Base-by-base conservation (phyloP, 2,113 vertebrate genomes). In the Lucifuga dentata region DNA sequence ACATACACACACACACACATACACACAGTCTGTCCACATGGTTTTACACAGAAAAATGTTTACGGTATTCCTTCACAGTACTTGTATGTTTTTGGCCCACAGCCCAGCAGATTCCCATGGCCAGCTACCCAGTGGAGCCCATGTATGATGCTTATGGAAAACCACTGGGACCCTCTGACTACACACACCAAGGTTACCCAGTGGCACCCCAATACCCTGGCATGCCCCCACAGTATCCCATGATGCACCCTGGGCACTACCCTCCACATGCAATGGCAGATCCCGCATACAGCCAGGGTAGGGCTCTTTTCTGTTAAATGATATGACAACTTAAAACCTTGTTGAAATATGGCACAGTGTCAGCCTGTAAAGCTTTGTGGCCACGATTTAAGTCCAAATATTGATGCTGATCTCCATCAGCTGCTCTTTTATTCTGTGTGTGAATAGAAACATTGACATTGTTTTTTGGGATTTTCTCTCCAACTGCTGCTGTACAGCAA, bases 81-180 rank as follows among this genome's bases (percentile, higher is more conserved):
- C 38, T 1, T 50, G 0, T 66, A 0, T 44, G 5, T 72, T 15
- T 53, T 44, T 55, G 3, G 43, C 48, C 73, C 52, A 38, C 84
- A 96, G 95, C 82, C 75, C 95, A 95, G 78, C 94, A 95, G 61
- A 95, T 96, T 68, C 94, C 94, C 0, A 93, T 96, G 94, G 91
- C 93, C 62, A 93, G 91, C 79, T 92, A 95, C 66, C 94, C 94
- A 3, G 81, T 93, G 26, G 94, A 95, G 84, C 94, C 92, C 2
- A 82, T 92, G 75, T 95, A 92, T 24, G 93, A 93, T 4, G 90
- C 88, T 5, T 93, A 93, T 20, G 93, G 92, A 1, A 94, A 94
- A 81, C 92, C 93, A 3, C 73, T 92, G 21, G 91, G 91, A 33
- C 86, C 82, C 2, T 55, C 83, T 8, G 92, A 92, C 11, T 91